Conservation (phyloP, 2,113 vertebrate genomes). For the Lophius piscatorius region DNA sequence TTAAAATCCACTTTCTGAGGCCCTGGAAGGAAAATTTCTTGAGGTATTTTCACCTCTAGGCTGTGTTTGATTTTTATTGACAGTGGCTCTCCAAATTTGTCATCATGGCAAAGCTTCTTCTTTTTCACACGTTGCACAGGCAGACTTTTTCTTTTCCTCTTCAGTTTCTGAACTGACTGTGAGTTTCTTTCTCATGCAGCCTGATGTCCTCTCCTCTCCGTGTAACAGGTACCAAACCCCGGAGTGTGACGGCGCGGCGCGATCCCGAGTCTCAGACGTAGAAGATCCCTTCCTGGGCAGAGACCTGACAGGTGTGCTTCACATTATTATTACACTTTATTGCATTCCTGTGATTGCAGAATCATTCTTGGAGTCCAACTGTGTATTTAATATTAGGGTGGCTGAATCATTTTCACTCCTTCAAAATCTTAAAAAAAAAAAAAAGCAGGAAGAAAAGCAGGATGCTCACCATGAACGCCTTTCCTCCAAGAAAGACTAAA, state of each 20-base stretch:
- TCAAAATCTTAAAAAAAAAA: too few relatives aligned
- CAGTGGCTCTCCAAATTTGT: neutral
- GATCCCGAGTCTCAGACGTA: conserved; percentile 82
- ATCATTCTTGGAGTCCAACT: neutral
- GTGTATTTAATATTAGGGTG: too few relatives aligned
- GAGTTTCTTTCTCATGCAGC: neutral
- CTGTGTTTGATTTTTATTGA: neutral
- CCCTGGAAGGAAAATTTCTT: conserved; percentile 25
- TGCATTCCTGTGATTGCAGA: neutral
- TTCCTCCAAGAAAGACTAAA: too few relatives aligned
- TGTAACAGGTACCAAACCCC: conserved; percentile 91
- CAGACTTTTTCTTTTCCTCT: neutral
- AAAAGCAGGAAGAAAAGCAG: too few relatives aligned
- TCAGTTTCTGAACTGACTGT: neutral
- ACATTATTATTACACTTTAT: neutral
- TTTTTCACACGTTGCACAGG: neutral
- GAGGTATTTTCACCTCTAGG: neutral
- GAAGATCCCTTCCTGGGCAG: conserved; percentile 94
- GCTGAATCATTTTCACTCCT: too few relatives aligned
- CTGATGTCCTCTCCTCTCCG: conserved; percentile 20
- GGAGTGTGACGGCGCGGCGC: conserved; percentile 89
- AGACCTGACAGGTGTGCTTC: conserved; percentile 88
- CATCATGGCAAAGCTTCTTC: too few relatives aligned
- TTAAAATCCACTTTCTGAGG: conserved; percentile 13
- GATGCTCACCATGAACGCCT: too few relatives aligned